phyloP scores from a whole-genome alignment of 1,140 invertebrate genomes.

The Oedothorax gibbosus region DNA sequence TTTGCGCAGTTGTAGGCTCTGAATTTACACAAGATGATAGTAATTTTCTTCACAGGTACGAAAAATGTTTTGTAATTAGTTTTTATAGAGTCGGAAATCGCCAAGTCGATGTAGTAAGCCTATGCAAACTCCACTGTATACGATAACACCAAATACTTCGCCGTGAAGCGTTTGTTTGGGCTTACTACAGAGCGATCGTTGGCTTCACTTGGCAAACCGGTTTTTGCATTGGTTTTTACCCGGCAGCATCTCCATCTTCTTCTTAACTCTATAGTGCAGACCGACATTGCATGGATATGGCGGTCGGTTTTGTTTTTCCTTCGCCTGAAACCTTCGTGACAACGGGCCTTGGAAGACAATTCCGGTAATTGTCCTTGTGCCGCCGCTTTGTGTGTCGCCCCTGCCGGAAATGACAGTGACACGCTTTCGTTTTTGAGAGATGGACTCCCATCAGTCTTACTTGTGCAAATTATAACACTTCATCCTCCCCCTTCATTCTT shows the following conservation, averaged over 20 bases:
- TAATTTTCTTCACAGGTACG: too few relatives aligned
- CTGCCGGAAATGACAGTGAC: slow-evolving; percentile 43
- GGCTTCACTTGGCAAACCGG: too few relatives aligned
- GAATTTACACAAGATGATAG: too few relatives aligned
- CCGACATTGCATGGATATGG: neutral
- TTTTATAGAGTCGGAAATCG: too few relatives aligned
- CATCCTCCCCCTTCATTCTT: neutral
- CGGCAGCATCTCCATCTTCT: too few relatives aligned
- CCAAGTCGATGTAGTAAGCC: too few relatives aligned
- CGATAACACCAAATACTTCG: neutral
- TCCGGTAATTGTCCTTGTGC: slow-evolving; percentile 35
- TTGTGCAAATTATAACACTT: slow-evolving; percentile 32
- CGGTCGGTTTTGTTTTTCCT: neutral
- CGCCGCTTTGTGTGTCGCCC: slow-evolving; percentile 19
- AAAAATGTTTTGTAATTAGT: too few relatives aligned
- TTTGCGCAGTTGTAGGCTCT: too few relatives aligned
- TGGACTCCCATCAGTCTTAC: slow-evolving; percentile 16
- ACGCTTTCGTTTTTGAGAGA: slow-evolving; percentile 30
- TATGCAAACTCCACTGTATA: too few relatives aligned
- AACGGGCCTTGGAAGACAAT: slow-evolving; percentile 51
- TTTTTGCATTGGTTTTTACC: too few relatives aligned
- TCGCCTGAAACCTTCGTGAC: slow-evolving; percentile 26
- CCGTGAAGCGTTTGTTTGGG: too few relatives aligned
- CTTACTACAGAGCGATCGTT: too few relatives aligned
- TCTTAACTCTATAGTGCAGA: neutral